Conservation (phyloP, 1,140 invertebrate species). For the Drosophila arawakana region DNA sequence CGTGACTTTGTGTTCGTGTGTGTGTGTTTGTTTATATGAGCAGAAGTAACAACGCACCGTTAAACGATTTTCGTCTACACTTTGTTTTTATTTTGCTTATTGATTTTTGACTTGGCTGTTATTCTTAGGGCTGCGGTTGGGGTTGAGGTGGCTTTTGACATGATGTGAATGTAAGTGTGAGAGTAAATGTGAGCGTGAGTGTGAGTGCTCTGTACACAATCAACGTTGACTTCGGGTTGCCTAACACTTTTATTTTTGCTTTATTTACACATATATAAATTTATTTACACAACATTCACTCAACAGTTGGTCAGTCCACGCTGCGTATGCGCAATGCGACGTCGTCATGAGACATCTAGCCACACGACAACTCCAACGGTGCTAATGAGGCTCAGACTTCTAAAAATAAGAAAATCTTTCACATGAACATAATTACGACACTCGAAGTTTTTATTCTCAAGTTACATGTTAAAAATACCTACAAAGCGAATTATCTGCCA, state of each 20-base stretch:
- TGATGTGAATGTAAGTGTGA: neutral
- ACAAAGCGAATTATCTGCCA: neutral
- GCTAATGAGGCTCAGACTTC: conserved; percentile 8
- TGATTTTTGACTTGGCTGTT: conserved; percentile 30
- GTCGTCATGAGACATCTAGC: conserved; percentile 20
- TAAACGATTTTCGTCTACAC: conserved; percentile 22
- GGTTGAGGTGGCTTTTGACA: neutral
- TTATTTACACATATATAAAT: neutral
- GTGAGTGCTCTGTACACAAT: neutral
- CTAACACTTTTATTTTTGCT: conserved; percentile 44
- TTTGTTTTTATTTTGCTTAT: conserved; percentile 11
- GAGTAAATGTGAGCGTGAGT: too few species aligned
- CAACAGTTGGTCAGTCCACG: conserved; percentile 59
- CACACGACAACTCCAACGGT: conserved; percentile 40
- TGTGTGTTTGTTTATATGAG: conserved; percentile 5
- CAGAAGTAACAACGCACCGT: conserved; percentile 27
- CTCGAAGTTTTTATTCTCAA: neutral
- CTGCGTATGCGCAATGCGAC: conserved; percentile 55
- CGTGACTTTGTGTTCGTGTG: neutral
- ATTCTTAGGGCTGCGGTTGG: neutral
- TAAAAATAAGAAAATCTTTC: neutral
- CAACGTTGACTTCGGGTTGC: conserved; percentile 44
- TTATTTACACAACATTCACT: conserved; percentile 43
- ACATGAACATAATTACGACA: neutral
- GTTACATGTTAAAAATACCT: conserved; percentile 1